Percentiles rank a stretch among this genome's conserved stretches.
Conservation (phyloP, 1,140 invertebrate genomes). For the Wasmannia auropunctata region DNA sequence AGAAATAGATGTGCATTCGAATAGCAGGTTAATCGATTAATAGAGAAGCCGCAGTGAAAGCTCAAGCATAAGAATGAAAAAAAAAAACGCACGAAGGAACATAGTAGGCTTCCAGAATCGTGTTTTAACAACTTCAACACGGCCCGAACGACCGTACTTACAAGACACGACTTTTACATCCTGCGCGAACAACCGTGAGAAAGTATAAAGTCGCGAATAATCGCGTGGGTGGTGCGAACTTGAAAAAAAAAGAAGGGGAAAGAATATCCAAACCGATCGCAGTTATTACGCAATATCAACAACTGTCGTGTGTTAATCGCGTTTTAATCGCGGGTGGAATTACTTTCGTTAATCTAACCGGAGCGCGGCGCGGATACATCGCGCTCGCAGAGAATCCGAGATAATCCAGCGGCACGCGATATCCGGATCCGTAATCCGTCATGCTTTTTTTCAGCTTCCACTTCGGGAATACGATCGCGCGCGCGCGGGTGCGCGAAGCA, state of each 20-base stretch:
- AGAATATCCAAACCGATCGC: background rate
- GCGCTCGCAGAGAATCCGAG: conserved; percentile 20
- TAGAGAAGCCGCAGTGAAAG: too few relatives aligned
- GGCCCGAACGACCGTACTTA: background rate
- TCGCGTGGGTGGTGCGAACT: background rate
- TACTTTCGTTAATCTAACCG: conserved; percentile 47
- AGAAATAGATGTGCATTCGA: background rate
- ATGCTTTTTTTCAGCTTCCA: conserved; percentile 4
- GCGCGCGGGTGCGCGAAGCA: background rate
- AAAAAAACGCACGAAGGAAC: background rate
- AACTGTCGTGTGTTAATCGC: conserved; percentile 42
- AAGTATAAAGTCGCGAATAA: conserved; percentile 4
- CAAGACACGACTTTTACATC: background rate
- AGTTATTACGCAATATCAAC: conserved; percentile 44
- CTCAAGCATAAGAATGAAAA: too few relatives aligned
- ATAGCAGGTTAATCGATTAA: background rate
- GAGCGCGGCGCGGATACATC: background rate
- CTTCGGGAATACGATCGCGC: conserved; percentile 9
- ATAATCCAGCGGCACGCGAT: conserved; percentile 29
- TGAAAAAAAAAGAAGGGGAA: background rate
- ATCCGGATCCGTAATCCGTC: conserved; percentile 30
- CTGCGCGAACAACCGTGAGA: background rate
- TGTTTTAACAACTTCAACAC: background rate
- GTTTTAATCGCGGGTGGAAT: conserved; percentile 37
- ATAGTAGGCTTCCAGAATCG: background rate